Percentiles rank a stretch among this genome's conserved stretches.
Evolutionary conservation across 2,888 invertebrate species (phyloP).

Genomic region (Allacma fusca): DNA sequence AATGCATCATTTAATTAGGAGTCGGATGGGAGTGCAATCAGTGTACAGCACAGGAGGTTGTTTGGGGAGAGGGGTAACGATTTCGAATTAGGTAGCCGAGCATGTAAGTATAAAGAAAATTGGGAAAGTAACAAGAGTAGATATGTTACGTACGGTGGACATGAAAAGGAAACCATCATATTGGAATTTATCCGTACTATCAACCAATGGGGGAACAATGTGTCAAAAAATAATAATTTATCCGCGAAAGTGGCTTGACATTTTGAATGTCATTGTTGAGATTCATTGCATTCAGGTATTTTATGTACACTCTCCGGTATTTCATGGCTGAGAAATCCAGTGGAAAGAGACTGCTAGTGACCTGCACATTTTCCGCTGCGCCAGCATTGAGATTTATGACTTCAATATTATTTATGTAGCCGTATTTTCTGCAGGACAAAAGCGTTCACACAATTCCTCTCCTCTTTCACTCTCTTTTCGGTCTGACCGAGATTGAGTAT

Average conservation of each 20-base stretch:
- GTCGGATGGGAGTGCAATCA: too few relatives aligned
- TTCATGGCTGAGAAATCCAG: not conserved
- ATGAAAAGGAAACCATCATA: too few relatives aligned
- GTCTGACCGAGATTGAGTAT: slow-evolving; percentile 8
- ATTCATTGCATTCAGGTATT: slow-evolving; percentile 13
- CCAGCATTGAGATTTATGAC: slow-evolving; percentile 16
- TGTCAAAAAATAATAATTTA: slow-evolving; percentile 10
- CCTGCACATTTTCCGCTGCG: slow-evolving; percentile 16
- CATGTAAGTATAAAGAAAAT: too few relatives aligned
- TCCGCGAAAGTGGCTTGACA: slow-evolving; percentile 3
- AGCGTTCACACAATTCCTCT: slow-evolving; percentile 2
- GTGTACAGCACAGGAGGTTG: too few relatives aligned
- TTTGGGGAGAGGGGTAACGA: too few relatives aligned
- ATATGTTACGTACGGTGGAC: too few relatives aligned
- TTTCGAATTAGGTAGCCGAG: too few relatives aligned
- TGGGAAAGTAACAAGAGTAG: too few relatives aligned
- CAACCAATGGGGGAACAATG: not conserved
- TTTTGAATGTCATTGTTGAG: slow-evolving; percentile 4
- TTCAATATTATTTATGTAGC: slow-evolving; percentile 8
- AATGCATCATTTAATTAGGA: too few relatives aligned
- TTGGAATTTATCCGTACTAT: too few relatives aligned
- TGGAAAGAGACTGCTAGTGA: slow-evolving; percentile 12
- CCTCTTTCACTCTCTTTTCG: slow-evolving; percentile 6
- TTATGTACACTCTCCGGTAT: not conserved
- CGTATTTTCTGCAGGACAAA: slow-evolving; percentile 8